phyloP scores from a whole-genome alignment of 2,113 vertebrate species.

The Tychaedon coryphoeus region DNA sequence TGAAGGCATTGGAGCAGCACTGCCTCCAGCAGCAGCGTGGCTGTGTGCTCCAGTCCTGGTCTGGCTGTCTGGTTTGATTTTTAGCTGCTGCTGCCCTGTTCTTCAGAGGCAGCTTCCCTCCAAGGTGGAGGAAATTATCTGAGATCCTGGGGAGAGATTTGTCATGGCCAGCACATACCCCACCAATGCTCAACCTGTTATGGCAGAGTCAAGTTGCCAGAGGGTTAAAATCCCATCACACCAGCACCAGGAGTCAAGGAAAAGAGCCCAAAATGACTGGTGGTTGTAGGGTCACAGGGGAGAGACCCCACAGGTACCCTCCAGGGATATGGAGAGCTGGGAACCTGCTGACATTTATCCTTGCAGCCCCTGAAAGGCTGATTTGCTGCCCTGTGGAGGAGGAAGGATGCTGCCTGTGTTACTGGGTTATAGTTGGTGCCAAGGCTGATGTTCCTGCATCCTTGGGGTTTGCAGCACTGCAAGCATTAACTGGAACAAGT shows the following conservation, averaged over 20 bases:
- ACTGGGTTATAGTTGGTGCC: background rate
- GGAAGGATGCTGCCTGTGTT: background rate
- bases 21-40: background rate
- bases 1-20: background rate
- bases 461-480: background rate
- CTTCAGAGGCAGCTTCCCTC: background rate
- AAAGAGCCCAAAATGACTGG: background rate
- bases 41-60: background rate
- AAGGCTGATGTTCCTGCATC: background rate
- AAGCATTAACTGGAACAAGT: background rate
- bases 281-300: background rate
- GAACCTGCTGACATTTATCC: background rate
- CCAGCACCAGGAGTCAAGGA: background rate
- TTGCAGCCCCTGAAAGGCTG: background rate
- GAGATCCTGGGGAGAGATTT: background rate
- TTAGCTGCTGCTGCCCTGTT: background rate
- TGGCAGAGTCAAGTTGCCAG: background rate
- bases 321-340: background rate
- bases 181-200: background rate
- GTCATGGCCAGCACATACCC: background rate
- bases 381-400: background rate
- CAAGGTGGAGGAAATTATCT: background rate
- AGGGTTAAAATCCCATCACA: background rate
- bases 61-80: background rate
- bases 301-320: background rate